Conservation (phyloP, 1,140 invertebrate genomes). For the Drosophila sucinea region DNA sequence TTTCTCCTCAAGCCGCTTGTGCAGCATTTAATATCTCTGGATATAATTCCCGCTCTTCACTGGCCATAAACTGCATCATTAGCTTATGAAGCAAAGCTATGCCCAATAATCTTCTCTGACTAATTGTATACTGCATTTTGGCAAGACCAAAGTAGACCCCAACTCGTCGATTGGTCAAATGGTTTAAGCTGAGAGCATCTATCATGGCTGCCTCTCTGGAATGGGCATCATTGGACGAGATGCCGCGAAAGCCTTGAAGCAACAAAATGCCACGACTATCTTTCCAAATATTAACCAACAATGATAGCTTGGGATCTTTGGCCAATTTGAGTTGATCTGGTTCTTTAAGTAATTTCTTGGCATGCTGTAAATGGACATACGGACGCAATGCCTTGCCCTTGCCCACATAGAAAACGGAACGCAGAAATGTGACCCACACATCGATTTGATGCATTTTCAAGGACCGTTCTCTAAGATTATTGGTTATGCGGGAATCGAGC, state of each 20-base stretch:
- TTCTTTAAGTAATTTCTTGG: slow-evolving; percentile 84
- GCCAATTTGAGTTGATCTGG: slow-evolving; percentile 30
- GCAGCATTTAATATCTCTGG: slow-evolving; percentile 27
- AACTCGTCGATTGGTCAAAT: slow-evolving; percentile 91
- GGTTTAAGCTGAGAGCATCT: slow-evolving; percentile 90
- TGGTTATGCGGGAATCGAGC: slow-evolving; percentile 92
- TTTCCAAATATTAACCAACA: slow-evolving; percentile 95
- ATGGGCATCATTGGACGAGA: slow-evolving; percentile 94
- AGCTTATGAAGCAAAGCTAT: slow-evolving; percentile 90
- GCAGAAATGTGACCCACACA: slow-evolving; percentile 88
- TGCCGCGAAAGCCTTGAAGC: slow-evolving; percentile 94
- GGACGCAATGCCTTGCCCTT: slow-evolving; percentile 92
- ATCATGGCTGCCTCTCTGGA: slow-evolving; percentile 97
- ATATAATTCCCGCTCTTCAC: slow-evolving; percentile 45
- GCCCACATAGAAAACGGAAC: slow-evolving; percentile 91
- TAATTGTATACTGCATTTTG: slow-evolving; percentile 86
- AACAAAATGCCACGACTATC: slow-evolving; percentile 92
- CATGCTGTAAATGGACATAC: slow-evolving; percentile 94
- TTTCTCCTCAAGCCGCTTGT: slow-evolving; percentile 20
- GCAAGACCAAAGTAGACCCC: slow-evolving; percentile 93
- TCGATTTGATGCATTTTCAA: slow-evolving; percentile 83
- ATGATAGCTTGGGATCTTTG: slow-evolving; percentile 87
- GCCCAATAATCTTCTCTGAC: slow-evolving; percentile 89
- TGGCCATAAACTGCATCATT: slow-evolving; percentile 31
- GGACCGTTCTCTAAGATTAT: slow-evolving; percentile 87